These are phyloP conservation scores for Tanytarsus gracilentus DNA, from an alignment of 2,888 invertebrate species.

Conservation along the genomic window DNA sequence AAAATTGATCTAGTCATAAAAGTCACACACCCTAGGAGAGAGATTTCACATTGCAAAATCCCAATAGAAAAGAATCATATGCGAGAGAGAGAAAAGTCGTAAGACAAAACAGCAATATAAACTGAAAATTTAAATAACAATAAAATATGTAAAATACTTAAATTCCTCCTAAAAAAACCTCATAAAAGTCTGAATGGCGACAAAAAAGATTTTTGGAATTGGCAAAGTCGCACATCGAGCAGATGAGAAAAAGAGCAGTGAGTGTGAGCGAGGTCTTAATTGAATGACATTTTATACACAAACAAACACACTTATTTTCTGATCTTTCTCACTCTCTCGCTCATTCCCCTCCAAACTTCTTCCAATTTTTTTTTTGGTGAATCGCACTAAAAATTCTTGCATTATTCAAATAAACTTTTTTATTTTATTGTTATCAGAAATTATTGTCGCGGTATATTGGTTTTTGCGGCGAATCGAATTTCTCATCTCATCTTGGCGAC, in stretches of 20 bases:
- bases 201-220: conserved; percentile 10
- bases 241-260: not conserved
- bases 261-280: conserved; percentile 4
- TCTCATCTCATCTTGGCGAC: no score
- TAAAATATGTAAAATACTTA: conserved; percentile 18
- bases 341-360: no score
- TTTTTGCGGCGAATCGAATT: no score
- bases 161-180: conserved; percentile 9
- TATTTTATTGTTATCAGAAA: conserved; percentile 15
- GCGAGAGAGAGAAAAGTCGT: not conserved
- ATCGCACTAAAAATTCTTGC: no score
- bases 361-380: no score
- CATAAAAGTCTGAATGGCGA: conserved; percentile 15
- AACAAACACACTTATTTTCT: not conserved
- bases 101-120: no score
- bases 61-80: not conserved
- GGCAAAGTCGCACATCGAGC: no score
- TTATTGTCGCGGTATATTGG: conserved; percentile 10
- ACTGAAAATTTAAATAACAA: conserved; percentile 21
- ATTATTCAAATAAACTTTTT: conserved; percentile 14
- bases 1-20: not conserved
- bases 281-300: conserved; percentile 4
- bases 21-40: not conserved
- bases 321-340: no score
- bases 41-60: no score